Base-by-base conservation (phyloP, 2,113 vertebrate species). In the Drymodes brunneopygia region DNA sequence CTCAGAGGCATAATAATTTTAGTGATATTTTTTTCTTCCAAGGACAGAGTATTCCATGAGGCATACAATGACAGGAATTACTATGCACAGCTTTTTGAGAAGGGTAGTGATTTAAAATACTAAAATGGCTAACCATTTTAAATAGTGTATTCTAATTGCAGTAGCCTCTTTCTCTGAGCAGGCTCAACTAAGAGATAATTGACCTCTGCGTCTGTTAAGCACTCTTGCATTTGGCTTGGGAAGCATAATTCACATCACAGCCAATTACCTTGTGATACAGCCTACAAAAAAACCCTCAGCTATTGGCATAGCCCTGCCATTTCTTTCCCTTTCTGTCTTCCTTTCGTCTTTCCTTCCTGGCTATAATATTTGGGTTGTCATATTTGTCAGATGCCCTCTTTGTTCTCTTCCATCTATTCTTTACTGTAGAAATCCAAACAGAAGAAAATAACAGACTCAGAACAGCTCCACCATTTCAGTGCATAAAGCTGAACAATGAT, bases 131-230 rank as follows among this genome's bases (percentile, higher is more conserved):
- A 95, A 92, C 48, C 71, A 79, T 91, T 95, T 95, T 92, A 86
- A 95, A 88, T 82, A 92, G 90, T 84, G 56, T 90, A 62, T 91
- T 92, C 79, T 97, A 97, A 96, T 91, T 96, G 88, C 88, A 88
- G 62, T 92, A 96, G 87, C 82, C 77, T 95, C 82, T 95, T 94
- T 94, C 86, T 93, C 86, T 94, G 65, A 93, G 77, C 95, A 90
- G 86, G 79, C 84, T 90, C 78, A 95, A 56, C 92, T 93, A 92
- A 94, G 90, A 96, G 86, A 96, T 96, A 96, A 97, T 97, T 97
- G 95, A 97, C 96, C 97, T 96, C 95, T 96, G 86, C 1, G 6
- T 94, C 86, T 88, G 81, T 95, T 95, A 94, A 96, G 81, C 88
- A 73, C 94, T 91, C 82, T 95, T 80, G 88, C 81, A 88, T 96